Conservation (phyloP, 1,140 invertebrate genomes). For the Drosophila burlai region DNA sequence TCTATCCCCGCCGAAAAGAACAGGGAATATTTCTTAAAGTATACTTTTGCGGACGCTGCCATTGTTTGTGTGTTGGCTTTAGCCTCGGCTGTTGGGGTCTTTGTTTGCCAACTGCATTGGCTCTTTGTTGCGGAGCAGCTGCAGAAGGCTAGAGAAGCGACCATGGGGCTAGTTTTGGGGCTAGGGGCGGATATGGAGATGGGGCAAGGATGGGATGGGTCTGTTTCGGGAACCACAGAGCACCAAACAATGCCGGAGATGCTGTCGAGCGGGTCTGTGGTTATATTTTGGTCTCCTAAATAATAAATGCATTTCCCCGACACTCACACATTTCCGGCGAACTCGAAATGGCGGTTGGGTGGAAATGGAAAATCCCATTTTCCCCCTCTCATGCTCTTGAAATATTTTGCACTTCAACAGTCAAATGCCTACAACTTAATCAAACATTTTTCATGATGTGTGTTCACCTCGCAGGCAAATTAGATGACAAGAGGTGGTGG, state of each 20-base stretch:
- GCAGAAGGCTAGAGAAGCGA: background rate
- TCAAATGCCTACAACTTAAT: conserved; percentile 74
- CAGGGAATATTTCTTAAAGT: conserved; percentile 65
- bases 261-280: conserved; percentile 41
- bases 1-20: conserved; percentile 39
- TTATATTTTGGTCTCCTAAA: conserved; percentile 62
- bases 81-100: conserved; percentile 45
- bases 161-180: background rate
- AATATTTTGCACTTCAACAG: conserved; percentile 58
- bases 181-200: background rate
- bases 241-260: conserved; percentile 43
- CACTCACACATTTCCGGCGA: conserved; percentile 25
- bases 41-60: conserved; percentile 62
- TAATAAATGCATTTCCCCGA: conserved; percentile 67
- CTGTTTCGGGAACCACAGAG: conserved; percentile 23
- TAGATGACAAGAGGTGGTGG: conserved; percentile 57
- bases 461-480: conserved; percentile 70
- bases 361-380: conserved; percentile 23
- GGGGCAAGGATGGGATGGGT: background rate
- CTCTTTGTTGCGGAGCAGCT: conserved; percentile 58
- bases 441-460: conserved; percentile 52
- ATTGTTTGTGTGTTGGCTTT: conserved; percentile 64
- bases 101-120: conserved; percentile 73
- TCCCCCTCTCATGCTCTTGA: conserved; percentile 9
- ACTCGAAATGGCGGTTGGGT: conserved; percentile 12